Evolutionary conservation across 2,113 vertebrate genomes (phyloP), one percentile per base, ranked within the genome.

Genomic region (Hippocampus barbouri): DNA sequence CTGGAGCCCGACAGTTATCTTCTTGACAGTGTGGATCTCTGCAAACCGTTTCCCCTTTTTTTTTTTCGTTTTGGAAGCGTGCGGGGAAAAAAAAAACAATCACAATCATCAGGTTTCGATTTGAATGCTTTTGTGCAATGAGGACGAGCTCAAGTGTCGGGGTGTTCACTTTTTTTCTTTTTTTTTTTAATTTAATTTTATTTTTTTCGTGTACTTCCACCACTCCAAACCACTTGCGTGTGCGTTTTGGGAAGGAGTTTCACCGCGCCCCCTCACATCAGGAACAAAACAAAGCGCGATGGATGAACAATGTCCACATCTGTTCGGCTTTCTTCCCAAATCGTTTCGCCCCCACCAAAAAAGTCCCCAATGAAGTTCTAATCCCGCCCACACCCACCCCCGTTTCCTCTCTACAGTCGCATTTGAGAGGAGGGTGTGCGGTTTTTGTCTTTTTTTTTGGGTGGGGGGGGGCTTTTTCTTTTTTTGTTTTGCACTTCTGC

Each of bases 401-500:
- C 15, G 7, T 66, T 66, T 66, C 40, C 64, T 40, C 23, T 14
- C 6, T 15, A 18, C 64, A 40, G 34, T 7, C 21, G 7, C 23
- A 61, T 66, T 34, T 18, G 7, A 11, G 18, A 30, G 30, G 5
- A 30, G 60, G 63, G 62, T 21, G 62, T 21, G 38, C 20, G 21
- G n/a, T 43, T 45, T 65, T 11, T 41, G 21, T 41, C 38, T 40
- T 63, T 20, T 7, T n/a, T 56, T 45, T n/a, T n/a, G 40, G 7
- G 12, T 12, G 3, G 43, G 43, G 43, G 43, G 43, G 43, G 2
- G 43, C 43, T 23, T 43, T 41, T 41, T 15, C 14, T 65, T 41
- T 65, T 64, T 11, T 43, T 38, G 41, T 65, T 45, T 66, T 66
- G 64, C 23, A 66, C 66, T n/a, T 53, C 34, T 68, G 49, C 38